Base-by-base conservation (phyloP, 2,113 vertebrate species). In the Indicator maculatus region DNA sequence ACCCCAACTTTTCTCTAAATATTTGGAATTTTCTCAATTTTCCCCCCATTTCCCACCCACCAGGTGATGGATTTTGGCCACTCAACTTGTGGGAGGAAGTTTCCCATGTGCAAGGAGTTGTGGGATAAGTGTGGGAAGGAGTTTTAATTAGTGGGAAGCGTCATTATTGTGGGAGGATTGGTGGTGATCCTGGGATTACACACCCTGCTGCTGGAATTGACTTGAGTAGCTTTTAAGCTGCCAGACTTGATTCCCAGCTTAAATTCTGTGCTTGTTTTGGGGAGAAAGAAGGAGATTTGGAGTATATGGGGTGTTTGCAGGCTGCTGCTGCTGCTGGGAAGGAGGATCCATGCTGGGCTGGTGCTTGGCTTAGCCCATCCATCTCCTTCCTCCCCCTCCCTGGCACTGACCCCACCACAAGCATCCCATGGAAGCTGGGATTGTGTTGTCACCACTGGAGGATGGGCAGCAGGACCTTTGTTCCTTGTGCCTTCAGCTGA, bases 81-180 rank as follows among this genome's bases (percentile, higher is more conserved):
- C 72, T 47, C 30, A 6, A 63, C 93, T 9, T 2, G 58, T 0
- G 17, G 2, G 60, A 21, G 53, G 53, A 52, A 36, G 30, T 79
- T 93, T 90, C 93, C 89, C 95, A 71, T 61, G 88, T 89, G 93
- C 9, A 36, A 56, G 78, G 85, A 87, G 69, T 0, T 78, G 86
- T 75, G 95, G 86, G 91, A 17, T 72, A 38, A 69, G 91, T 90
- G 89, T 93, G 95, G 95, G 93, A 86, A 95, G 93, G 50, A 80
- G 89, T 33, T 79, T 79, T 92, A 95, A 93, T 95, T 90, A 90
- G 95, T 3, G 91, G 89, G 3, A 28, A 92, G 93, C 59, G 76
- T 93, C 93, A 69, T 73, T 86, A 73, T 72, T 76, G 39, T 4
- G 8, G 75, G 86, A 93, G 91, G 83, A 75, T 95, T 92, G 18